Evolutionary conservation across 1,140 invertebrate genomes (phyloP).

Genomic region (Panagrolaimus sp.): DNA sequence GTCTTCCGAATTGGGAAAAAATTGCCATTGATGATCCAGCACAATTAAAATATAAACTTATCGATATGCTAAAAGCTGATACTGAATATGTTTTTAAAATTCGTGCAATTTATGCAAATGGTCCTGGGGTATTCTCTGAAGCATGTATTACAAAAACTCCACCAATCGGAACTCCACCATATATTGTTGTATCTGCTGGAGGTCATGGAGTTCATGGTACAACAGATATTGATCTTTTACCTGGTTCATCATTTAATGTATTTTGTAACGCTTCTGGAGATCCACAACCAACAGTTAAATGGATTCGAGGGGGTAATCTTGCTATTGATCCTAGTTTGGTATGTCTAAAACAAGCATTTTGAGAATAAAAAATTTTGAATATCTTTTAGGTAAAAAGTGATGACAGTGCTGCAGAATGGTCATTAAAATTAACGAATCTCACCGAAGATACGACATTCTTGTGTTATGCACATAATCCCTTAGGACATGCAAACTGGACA

Average conservation of each 20-base stretch:
- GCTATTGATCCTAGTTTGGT: constrained; percentile 56
- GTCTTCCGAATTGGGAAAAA: constrained; percentile 50
- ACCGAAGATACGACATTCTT: constrained; percentile 57
- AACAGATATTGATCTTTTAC: constrained; percentile 50
- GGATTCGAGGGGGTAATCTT: constrained; percentile 56
- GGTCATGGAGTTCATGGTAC: constrained; percentile 52
- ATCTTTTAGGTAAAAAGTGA: constrained; percentile 26
- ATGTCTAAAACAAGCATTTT: too few species aligned
- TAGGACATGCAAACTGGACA: constrained; percentile 59
- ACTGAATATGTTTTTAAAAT: constrained; percentile 60
- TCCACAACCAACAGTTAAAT: constrained; percentile 54
- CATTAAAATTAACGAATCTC: constrained; percentile 50
- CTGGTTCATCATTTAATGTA: constrained; percentile 54
- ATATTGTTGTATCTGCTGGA: constrained; percentile 55
- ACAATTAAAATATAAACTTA: constrained; percentile 38
- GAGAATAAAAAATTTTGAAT: too few species aligned
- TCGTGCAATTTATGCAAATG: constrained; percentile 53
- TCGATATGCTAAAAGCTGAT: constrained; percentile 50
- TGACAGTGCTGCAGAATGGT: constrained; percentile 46
- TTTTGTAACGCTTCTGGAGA: constrained; percentile 55
- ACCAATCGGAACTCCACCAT: constrained; percentile 56
- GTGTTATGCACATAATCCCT: constrained; percentile 57
- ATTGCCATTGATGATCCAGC: constrained; percentile 40
- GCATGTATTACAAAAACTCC: constrained; percentile 59
- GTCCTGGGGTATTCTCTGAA: constrained; percentile 58